These are phyloP conservation scores for Muntiacus reevesi DNA, from an alignment of 2,113 vertebrate genomes.

Conservation along the genomic window DNA sequence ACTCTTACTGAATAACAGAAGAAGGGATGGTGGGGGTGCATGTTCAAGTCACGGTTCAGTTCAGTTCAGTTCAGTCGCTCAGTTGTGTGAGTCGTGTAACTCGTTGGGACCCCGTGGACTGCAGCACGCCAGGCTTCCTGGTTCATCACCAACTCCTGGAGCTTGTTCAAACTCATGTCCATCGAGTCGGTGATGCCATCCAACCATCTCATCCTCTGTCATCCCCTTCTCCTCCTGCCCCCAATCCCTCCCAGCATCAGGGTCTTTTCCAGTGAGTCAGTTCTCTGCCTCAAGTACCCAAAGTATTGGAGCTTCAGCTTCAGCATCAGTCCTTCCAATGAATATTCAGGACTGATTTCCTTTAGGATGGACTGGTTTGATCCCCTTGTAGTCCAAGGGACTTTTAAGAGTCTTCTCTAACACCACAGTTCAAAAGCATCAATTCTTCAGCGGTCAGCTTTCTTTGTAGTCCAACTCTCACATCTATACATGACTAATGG, in stretches of 20 bases:
- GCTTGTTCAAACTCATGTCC: not conserved
- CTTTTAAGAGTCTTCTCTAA: not conserved
- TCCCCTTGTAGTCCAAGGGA: not conserved
- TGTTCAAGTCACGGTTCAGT: fast-evolving
- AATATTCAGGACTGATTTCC: not conserved
- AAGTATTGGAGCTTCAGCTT: not conserved
- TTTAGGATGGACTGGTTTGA: not conserved
- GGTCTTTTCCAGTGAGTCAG: not conserved
- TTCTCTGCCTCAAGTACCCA: not conserved
- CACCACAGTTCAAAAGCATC: not conserved
- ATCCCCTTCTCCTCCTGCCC: fast-evolving
- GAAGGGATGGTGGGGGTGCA: fast-evolving
- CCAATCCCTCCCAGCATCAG: not conserved
- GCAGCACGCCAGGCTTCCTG: not conserved
- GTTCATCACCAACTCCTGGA: not conserved
- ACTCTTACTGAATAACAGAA: fast-evolving
- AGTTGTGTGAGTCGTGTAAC: fast-evolving
- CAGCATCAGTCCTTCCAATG: not conserved
- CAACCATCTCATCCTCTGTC: not conserved
- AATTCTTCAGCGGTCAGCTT: not conserved
- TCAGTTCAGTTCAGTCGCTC: not conserved
- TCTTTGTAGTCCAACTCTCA: not conserved
- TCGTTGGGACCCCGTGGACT: not conserved
- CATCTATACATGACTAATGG: not conserved
- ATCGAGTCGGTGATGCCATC: not conserved